A percentile compares a stretch with the other conserved stretches of the same genome.
These are phyloP conservation scores for Sclerurus mexicanus DNA, from an alignment of 2,113 vertebrate genomes.

Conservation along the genomic window DNA sequence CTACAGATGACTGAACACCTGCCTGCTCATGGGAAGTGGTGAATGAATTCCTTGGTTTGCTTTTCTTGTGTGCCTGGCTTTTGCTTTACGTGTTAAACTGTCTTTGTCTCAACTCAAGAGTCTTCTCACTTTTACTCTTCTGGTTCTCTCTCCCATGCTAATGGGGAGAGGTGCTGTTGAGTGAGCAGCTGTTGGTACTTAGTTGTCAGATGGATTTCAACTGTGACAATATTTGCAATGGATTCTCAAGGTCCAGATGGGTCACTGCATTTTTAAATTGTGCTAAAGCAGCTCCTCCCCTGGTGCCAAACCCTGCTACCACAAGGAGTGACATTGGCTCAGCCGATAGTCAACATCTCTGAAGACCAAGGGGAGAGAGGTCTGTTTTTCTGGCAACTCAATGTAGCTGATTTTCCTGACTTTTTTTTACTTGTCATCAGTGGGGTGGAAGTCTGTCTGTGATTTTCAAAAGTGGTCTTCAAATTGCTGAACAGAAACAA, in stretches of 20 bases:
- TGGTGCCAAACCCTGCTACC: background rate
- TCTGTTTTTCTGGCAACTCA: background rate
- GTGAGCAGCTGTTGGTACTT: background rate
- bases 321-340: background rate
- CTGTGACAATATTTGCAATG: background rate
- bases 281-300: background rate
- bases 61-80: background rate
- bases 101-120: background rate
- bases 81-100: background rate
- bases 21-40: background rate
- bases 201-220: background rate
- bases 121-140: background rate
- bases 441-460: background rate
- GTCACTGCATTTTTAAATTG: background rate
- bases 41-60: background rate
- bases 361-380: background rate
- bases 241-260: background rate
- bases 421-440: background rate
- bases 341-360: background rate
- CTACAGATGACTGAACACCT: background rate
- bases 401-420: background rate
- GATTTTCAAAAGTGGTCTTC: background rate
- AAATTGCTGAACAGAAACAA: background rate
- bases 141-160: background rate
- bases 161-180: background rate